These are phyloP conservation scores for Rhopalosiphum padi DNA, from an alignment of 1,140 invertebrate species.

Conservation along the genomic window DNA sequence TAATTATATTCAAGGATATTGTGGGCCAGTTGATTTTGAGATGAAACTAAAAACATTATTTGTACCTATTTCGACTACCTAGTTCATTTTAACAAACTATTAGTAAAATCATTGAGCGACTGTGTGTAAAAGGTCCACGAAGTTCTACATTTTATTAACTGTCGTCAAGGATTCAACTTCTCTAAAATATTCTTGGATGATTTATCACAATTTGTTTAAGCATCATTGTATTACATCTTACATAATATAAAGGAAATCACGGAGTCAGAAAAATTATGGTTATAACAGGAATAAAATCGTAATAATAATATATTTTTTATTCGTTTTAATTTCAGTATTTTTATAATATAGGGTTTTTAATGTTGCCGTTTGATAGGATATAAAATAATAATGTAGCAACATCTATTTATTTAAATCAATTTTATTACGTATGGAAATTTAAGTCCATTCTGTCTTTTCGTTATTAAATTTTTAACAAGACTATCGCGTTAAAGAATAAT, in stretches of 20 bases:
- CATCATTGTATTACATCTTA: not conserved
- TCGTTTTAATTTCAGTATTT: not conserved
- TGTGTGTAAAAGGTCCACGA: not conserved
- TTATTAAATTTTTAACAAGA: not conserved
- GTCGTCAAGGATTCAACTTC: not conserved
- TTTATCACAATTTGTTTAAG: not conserved
- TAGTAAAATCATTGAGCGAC: not conserved
- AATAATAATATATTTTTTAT: not conserved
- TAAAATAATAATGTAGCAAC: not conserved
- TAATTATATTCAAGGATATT: not conserved
- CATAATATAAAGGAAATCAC: not conserved
- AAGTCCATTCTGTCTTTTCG: not conserved
- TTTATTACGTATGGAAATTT: not conserved
- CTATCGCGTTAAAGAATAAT: not conserved
- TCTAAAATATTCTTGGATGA: not conserved
- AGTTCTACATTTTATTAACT: not conserved
- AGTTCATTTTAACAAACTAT: not conserved
- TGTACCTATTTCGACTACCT: not conserved
- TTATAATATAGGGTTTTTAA: not conserved
- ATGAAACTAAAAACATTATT: not conserved
- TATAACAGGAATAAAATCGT: too few species aligned
- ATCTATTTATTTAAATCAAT: not conserved
- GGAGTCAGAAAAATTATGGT: not conserved
- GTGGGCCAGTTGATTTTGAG: not conserved
- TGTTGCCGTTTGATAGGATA: not conserved